Base-by-base conservation (phyloP, 2,888 invertebrate species). In the Aleiodes leptofemur region DNA sequence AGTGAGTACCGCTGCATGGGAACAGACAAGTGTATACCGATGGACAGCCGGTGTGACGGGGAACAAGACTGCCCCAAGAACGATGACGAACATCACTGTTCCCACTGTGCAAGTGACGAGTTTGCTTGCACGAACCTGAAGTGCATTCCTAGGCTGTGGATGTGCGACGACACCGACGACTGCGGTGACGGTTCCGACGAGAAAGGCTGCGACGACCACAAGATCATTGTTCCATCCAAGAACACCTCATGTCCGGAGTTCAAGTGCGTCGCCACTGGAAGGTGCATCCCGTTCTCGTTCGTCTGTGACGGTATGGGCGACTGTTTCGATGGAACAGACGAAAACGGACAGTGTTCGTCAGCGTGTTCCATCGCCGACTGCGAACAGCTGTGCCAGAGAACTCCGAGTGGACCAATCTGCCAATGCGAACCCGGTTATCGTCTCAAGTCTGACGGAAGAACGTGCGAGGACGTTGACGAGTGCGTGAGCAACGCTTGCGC, bases 101-200 rank as follows among this genome's bases (percentile, higher is more conserved):
- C 86, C 0, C 87, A 85, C 4, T 94, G 94, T 81, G 83, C 85
- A 0, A 74, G 71, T 34, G 74, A 83, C 3, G 87, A 91, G 83
- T 94, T 93, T 83, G 85, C 90, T 78, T 93, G 94, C 87, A 82
- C 86, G 29, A 91, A 94, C 89, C 90, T 91, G 69, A 91, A 90
- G 61, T 93, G 96, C 81, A 91, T 96, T 50, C 90, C 92, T 0
- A 82, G 83, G 1, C 83, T 88, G 8, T 93, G 93, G 91, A 83
- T 93, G 78, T 93, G 93, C 90, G 92, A 96, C 82, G 90, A 91
- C 0, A 84, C 86, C 0, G 90, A 92, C 69, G 95, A 96, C 84
- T 96, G 96, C 85, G 87, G 87, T 0, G 96, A 96, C 83, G 92
- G 92, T 11, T 94, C 94, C 0, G 96, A 96, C 84, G 96, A 96